Percentiles rank a stretch among this genome's conserved stretches.
Conservation (phyloP, 2,113 vertebrate genomes). For the Epinephelus lanceolatus region DNA sequence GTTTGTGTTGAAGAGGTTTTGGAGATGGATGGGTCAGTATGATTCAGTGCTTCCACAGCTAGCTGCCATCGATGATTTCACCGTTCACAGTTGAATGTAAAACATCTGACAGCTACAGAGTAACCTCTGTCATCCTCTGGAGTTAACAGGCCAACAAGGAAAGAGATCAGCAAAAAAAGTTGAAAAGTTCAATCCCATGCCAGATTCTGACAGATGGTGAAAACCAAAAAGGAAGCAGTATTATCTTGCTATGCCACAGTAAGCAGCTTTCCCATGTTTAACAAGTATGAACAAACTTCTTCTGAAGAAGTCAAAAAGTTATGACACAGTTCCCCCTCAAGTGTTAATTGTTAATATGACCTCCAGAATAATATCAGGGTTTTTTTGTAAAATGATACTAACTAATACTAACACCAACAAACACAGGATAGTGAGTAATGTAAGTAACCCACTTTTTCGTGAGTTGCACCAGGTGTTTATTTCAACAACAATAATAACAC, state of each 20-base stretch:
- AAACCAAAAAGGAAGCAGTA: neutral
- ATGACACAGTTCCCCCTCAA: too few relatives aligned
- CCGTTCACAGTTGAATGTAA: slow-evolving; percentile 29
- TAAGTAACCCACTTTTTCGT: too few relatives aligned
- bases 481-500: too few relatives aligned
- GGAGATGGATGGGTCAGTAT: neutral
- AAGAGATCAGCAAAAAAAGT: neutral
- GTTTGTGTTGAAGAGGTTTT: neutral
- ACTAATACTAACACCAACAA: too few relatives aligned
- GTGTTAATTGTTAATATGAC: too few relatives aligned
- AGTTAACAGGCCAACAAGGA: neutral
- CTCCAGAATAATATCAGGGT: too few relatives aligned
- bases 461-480: too few relatives aligned
- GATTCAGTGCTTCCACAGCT: slow-evolving; percentile 7
- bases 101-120: slow-evolving; percentile 38
- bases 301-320: too few relatives aligned
- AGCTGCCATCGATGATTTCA: slow-evolving; percentile 27
- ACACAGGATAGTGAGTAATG: too few relatives aligned
- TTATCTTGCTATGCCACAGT: neutral
- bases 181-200: neutral
- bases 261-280: neutral
- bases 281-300: neutral
- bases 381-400: too few relatives aligned
- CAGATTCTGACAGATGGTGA: neutral
- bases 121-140: neutral